These are phyloP conservation scores for Melinaea menophilus DNA, from an alignment of 2,888 invertebrate species.

Conservation along the genomic window DNA sequence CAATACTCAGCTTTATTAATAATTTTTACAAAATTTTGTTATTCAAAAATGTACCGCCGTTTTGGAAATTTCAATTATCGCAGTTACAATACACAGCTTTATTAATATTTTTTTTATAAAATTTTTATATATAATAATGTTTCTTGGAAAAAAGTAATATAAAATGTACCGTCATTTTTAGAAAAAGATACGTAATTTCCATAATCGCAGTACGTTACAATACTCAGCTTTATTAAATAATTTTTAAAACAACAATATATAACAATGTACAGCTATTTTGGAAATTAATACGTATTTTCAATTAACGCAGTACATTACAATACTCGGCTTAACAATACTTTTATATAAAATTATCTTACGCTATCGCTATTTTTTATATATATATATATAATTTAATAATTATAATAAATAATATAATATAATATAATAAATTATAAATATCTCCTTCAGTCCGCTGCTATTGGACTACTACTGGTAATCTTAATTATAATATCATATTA, in stretches of 20 bases:
- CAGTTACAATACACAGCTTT: slow-evolving; percentile 8
- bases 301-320: no score
- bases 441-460: slow-evolving; percentile 85
- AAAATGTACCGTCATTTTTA: slow-evolving; percentile 18
- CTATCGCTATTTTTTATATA: slow-evolving; percentile 30
- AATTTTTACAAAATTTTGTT: no score
- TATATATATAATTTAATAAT: slow-evolving; percentile 23
- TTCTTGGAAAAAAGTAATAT: no score
- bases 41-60: no score
- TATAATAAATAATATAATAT: slow-evolving; percentile 39
- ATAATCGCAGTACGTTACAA: slow-evolving; percentile 3
- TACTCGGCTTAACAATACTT: no score
- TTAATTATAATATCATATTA: slow-evolving; percentile 49
- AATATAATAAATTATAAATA: slow-evolving; percentile 50
- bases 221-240: slow-evolving; percentile 9
- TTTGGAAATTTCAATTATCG: background rate
- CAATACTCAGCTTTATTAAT: no score
- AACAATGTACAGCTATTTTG: slow-evolving; percentile 16
- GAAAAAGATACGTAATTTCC: background rate
- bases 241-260: no score
- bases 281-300: background rate
- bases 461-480: slow-evolving; percentile 87
- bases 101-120: background rate
- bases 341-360: background rate
- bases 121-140: no score